These are phyloP conservation scores for Artemisiospiza belli DNA, from an alignment of 2,113 vertebrate genomes.

Conservation along the genomic window DNA sequence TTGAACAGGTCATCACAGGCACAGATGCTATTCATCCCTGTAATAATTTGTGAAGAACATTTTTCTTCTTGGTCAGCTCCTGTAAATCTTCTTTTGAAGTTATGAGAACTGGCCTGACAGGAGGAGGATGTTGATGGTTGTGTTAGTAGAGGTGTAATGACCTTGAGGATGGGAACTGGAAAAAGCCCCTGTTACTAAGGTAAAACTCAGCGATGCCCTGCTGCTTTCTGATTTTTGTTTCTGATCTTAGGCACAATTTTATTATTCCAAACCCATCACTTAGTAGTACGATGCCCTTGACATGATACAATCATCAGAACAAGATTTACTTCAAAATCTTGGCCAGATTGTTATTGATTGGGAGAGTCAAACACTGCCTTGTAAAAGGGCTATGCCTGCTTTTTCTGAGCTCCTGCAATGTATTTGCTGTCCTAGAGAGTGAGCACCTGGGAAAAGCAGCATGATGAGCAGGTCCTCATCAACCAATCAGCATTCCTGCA, in stretches of 20 bases:
- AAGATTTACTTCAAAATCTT: conserved; percentile 13
- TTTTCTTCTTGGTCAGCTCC: background rate
- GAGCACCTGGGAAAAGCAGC: background rate
- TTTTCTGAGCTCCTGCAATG: background rate
- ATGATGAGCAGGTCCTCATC: background rate
- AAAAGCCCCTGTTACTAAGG: background rate
- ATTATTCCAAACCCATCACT: background rate
- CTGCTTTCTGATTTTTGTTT: background rate
- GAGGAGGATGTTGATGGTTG: background rate
- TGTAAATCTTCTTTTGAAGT: background rate
- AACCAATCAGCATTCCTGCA: background rate
- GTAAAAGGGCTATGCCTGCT: background rate
- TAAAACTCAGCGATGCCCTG: background rate
- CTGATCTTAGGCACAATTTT: background rate
- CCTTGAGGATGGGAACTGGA: background rate
- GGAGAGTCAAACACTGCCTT: background rate
- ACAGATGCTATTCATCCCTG: background rate
- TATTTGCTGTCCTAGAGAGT: background rate
- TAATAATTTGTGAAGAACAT: background rate
- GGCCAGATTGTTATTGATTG: background rate
- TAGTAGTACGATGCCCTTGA: background rate
- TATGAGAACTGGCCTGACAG: background rate
- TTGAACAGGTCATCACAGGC: background rate
- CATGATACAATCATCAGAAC: background rate
- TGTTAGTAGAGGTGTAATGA: background rate